Evolutionary conservation across 2,888 invertebrate genomes (phyloP).

Genomic region (Thalpophila matura): DNA sequence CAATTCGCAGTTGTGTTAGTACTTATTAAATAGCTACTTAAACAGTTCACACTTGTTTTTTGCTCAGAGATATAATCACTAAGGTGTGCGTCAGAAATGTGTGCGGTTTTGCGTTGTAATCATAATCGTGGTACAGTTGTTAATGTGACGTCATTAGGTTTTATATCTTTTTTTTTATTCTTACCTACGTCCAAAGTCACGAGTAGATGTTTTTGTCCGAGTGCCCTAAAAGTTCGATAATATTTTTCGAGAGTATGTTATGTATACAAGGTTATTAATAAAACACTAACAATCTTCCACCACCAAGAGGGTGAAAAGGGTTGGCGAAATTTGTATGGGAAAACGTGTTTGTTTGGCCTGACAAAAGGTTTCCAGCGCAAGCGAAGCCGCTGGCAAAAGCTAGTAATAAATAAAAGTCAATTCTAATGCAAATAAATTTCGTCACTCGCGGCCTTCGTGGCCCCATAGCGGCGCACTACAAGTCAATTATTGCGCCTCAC

Average conservation of each 20-base stretch:
- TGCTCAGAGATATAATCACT: neutral
- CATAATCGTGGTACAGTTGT: neutral
- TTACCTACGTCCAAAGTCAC: neutral
- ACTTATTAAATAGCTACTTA: neutral
- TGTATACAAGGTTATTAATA: too few species aligned
- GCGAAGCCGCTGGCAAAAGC: too few species aligned
- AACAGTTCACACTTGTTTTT: constrained; percentile 3
- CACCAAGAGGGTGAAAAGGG: too few species aligned
- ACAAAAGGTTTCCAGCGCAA: too few species aligned
- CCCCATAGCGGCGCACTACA: constrained; percentile 35
- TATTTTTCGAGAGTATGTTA: too few species aligned
- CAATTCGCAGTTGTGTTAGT: constrained; percentile 1
- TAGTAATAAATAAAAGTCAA: too few species aligned
- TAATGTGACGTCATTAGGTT: constrained; percentile 2
- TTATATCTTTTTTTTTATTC: neutral
- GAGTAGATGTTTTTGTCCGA: too few species aligned
- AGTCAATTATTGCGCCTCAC: constrained; percentile 65
- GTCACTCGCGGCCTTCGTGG: constrained; percentile 33
- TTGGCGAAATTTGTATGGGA: too few species aligned
- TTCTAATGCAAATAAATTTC: too few species aligned
- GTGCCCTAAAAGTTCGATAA: too few species aligned
- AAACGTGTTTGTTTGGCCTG: too few species aligned
- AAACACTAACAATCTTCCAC: too few species aligned
- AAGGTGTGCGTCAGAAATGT: neutral
- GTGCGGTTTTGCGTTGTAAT: constrained; percentile 33